Percentiles rank a stretch among this genome's conserved stretches.
Conservation (phyloP, 1,140 invertebrate species). For the Thaumatotibia leucotreta region DNA sequence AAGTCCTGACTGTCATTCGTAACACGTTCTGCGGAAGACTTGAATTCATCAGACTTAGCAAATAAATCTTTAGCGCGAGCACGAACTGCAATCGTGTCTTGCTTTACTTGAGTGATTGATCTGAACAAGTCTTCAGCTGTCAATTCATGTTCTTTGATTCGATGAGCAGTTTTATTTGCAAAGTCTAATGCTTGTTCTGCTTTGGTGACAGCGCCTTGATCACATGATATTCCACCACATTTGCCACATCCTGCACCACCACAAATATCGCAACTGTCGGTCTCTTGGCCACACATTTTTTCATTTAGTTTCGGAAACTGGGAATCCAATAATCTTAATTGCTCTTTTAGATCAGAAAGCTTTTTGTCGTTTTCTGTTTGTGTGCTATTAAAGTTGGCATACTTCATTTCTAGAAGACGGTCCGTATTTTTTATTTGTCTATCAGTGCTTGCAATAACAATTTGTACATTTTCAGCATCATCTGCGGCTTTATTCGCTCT, state of each 20-base stretch:
- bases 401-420: slow-evolving; percentile 83
- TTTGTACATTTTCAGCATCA: slow-evolving; percentile 79
- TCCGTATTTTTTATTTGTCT: slow-evolving; percentile 90
- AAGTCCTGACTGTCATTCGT: slow-evolving; percentile 76
- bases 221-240: slow-evolving; percentile 94
- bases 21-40: slow-evolving; percentile 68
- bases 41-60: slow-evolving; percentile 69
- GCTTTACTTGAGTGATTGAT: slow-evolving; percentile 76
- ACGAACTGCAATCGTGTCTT: slow-evolving; percentile 75
- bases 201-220: slow-evolving; percentile 90
- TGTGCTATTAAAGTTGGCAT: slow-evolving; percentile 82
- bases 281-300: slow-evolving; percentile 91
- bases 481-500: slow-evolving; percentile 82
- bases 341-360: slow-evolving; percentile 77
- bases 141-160: slow-evolving; percentile 88
- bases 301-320: slow-evolving; percentile 91
- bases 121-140: slow-evolving; percentile 81
- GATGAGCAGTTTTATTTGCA: slow-evolving; percentile 88
- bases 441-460: slow-evolving; percentile 85
- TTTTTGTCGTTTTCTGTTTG: slow-evolving; percentile 83
- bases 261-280: slow-evolving; percentile 94
- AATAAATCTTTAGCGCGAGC: slow-evolving; percentile 73
- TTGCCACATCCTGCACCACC: slow-evolving; percentile 95
- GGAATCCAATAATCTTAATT: slow-evolving; percentile 82
- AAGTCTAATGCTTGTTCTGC: slow-evolving; percentile 90